These are phyloP conservation scores for Masnerella sp. DNA, from an alignment of 2,888 invertebrate species.

Conservation along the genomic window DNA sequence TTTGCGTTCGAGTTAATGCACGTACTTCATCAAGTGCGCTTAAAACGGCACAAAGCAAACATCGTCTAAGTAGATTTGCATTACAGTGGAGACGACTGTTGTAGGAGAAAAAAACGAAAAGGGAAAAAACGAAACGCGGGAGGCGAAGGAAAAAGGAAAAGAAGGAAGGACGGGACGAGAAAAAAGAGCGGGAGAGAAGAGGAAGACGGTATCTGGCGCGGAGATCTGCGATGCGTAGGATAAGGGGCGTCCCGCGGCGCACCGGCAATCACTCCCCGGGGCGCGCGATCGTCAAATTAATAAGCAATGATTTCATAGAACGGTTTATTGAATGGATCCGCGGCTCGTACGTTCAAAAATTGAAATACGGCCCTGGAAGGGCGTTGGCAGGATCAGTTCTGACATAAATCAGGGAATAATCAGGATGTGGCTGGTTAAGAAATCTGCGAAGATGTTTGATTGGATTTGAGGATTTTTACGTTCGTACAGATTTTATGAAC, in stretches of 20 bases:
- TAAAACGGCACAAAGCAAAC: too few relatives aligned
- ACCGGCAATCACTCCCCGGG: conserved; percentile 71
- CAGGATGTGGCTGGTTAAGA: too few relatives aligned
- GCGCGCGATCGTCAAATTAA: conserved; percentile 75
- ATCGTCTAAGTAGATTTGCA: conserved; percentile 17
- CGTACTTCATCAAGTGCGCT: too few relatives aligned
- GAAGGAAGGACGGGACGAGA: background rate
- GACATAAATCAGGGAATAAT: too few relatives aligned
- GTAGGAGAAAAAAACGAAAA: conserved; percentile 2
- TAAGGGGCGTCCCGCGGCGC: conserved; percentile 68
- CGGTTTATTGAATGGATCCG: conserved; percentile 74
- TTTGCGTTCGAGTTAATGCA: too few relatives aligned
- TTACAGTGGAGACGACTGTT: conserved; percentile 15
- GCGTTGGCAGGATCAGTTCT: too few relatives aligned
- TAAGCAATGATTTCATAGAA: conserved; percentile 77
- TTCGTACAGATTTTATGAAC: too few relatives aligned
- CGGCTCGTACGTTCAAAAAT: too few relatives aligned
- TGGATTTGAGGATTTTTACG: too few relatives aligned
- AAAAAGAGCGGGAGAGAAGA: conserved; percentile 17
- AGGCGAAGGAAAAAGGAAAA: background rate
- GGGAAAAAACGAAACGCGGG: background rate
- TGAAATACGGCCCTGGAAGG: too few relatives aligned
- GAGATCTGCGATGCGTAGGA: conserved; percentile 64
- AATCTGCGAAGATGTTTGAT: too few relatives aligned
- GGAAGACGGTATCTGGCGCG: conserved; percentile 17